Evolutionary conservation across 2,888 invertebrate genomes (phyloP).

Genomic region (Scaptomyza polygonia): DNA sequence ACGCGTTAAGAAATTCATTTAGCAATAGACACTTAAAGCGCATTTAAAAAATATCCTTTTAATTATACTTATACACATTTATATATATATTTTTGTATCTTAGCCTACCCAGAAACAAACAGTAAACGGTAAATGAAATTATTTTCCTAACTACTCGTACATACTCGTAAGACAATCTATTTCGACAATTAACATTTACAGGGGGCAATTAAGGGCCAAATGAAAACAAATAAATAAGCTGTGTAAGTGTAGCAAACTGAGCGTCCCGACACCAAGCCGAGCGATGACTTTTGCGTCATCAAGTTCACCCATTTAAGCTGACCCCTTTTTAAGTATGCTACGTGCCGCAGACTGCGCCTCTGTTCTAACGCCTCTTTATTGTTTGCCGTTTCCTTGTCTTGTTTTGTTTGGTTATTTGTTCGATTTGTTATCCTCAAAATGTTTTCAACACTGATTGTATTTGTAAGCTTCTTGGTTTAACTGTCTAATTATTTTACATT

Average conservation of each 20-base stretch:
- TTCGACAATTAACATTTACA: slow-evolving; percentile 60
- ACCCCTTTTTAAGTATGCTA: slow-evolving; percentile 57
- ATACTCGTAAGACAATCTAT: slow-evolving; percentile 47
- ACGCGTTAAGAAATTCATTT: slow-evolving; percentile 45
- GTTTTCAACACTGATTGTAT: slow-evolving; percentile 83
- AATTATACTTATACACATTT: slow-evolving; percentile 39
- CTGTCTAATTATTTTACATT: slow-evolving; percentile 81
- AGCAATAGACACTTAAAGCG: slow-evolving; percentile 82
- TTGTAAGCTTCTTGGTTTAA: slow-evolving; percentile 83
- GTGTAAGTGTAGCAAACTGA: slow-evolving; percentile 42
- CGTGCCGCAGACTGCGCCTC: slow-evolving; percentile 59
- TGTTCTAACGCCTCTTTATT: slow-evolving; percentile 45
- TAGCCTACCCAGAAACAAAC: slow-evolving; percentile 29
- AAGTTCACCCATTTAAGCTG: slow-evolving; percentile 39
- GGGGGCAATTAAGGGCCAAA: slow-evolving; percentile 56
- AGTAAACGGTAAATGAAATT: slow-evolving; percentile 48
- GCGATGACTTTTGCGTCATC: slow-evolving; percentile 16
- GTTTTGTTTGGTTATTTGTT: slow-evolving; percentile 20
- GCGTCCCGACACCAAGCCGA: slow-evolving; percentile 23
- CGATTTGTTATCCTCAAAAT: slow-evolving; percentile 60
- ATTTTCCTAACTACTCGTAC: slow-evolving; percentile 70
- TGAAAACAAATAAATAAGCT: slow-evolving; percentile 64
- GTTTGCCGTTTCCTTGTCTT: slow-evolving; percentile 20
- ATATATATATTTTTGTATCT: slow-evolving; percentile 16
- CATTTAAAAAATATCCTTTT: slow-evolving; percentile 62